phyloP scores from a whole-genome alignment of 2,797 vertebrate genomes.

The Hafferia zeledoni region DNA sequence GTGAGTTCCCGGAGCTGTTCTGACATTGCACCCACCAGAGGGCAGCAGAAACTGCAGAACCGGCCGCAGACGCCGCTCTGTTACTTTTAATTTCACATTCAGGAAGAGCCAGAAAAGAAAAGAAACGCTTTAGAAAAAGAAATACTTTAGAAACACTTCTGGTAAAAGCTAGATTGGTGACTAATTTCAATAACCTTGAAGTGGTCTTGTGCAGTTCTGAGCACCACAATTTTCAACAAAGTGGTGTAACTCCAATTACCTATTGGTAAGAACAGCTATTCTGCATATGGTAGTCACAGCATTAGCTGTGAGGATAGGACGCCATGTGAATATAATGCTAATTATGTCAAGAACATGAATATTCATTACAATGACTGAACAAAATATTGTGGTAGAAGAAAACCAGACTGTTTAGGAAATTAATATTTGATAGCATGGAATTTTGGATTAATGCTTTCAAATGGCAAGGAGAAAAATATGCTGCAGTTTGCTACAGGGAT shows the following conservation, averaged over 20 bases:
- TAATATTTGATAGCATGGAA: background rate
- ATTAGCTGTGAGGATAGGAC: background rate
- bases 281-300: background rate
- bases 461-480: background rate
- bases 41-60: conserved; percentile 29
- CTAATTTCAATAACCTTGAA: background rate
- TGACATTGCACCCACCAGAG: background rate
- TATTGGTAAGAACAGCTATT: background rate
- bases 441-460: background rate
- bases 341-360: background rate
- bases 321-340: background rate
- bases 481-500: background rate
- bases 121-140: background rate
- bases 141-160: background rate
- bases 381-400: background rate
- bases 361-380: background rate
- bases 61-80: rapidly evolving
- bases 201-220: background rate
- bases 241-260: background rate
- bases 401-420: background rate
- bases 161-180: background rate
- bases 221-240: background rate
- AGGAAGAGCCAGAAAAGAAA: background rate
- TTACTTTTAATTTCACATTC: background rate
- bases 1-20: background rate